Conservation (phyloP, 2,113 vertebrate genomes). For the Columba janthina region DNA sequence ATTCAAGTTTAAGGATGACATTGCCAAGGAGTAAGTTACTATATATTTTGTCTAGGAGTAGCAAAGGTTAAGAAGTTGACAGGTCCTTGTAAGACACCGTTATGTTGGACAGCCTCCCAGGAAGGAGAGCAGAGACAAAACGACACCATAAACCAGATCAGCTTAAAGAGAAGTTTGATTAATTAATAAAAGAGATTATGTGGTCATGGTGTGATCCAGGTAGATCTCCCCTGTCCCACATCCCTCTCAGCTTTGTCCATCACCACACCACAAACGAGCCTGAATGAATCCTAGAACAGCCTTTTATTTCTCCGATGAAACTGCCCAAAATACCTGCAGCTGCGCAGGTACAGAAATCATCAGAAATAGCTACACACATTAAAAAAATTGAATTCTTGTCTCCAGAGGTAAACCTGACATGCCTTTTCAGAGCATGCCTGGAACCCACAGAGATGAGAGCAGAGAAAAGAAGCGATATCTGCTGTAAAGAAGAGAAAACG, state of each 20-base stretch:
- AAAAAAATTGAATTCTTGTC: not conserved
- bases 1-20: not conserved
- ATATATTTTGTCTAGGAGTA: not conserved
- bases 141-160: not conserved
- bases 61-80: not conserved
- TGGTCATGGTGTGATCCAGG: not conserved
- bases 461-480: not conserved
- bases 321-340: not conserved
- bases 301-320: not conserved
- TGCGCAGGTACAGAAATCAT: fast-evolving
- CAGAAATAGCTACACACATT: not conserved
- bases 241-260: fast-evolving
- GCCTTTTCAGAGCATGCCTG: not conserved
- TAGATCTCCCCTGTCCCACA: not conserved
- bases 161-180: not conserved
- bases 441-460: not conserved
- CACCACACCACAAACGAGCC: fast-evolving
- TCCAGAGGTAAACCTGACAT: not conserved
- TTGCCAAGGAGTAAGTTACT: not conserved
- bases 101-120: not conserved
- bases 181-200: not conserved
- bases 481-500: not conserved
- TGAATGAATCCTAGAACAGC: not conserved
- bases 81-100: not conserved
- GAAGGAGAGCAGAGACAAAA: not conserved